Evolutionary conservation across 2,888 invertebrate species (phyloP), one percentile per base, ranked within the genome.

Genomic region (Polymixis lichenea): DNA sequence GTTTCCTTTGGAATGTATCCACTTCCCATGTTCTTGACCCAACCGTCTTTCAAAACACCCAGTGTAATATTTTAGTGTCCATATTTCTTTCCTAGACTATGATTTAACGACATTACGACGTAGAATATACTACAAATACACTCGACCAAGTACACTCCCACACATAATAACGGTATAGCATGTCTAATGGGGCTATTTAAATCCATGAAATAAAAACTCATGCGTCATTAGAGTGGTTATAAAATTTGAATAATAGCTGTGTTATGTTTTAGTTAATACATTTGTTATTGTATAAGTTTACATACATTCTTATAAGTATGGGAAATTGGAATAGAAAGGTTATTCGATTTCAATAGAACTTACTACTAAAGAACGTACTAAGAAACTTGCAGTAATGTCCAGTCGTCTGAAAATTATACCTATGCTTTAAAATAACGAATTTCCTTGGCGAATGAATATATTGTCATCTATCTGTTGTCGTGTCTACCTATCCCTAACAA

Each of bases 161-260:
- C 38, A 62, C 19, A 61, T 78, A 70, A 82, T 69, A 38, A 56
- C 61, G 1, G 13, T 58, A 58, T 82, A 82, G 80, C 84, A 83
- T 82, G 80, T 80, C 32, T 55, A 67, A 64, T 58, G 4, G 72
- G 17, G 51, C 32, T 62, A 55, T 38, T 72, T 70, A 76, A 80
- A 76, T 64, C 70, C 60, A 53, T 72, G 68, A 66, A 74, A 73
- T 60, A 67, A 25, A 49, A 43, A 49, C 22, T 13, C 5, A 19
- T 72, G 43, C 65, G 22, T 72, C 75, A 67, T 66, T 60, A 8
- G 56, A 69, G 58, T 75, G 46, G 78, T 77, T 79, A 83, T 84
- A 74, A 78, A 77, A 80, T 84, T 83, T 85, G 67, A 87, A 86
- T 86, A 86, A 82, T 77, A 74, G 72, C 77, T 62, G 56, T 76